Evolutionary conservation across 2,113 vertebrate genomes (phyloP), one percentile per base, ranked within the genome.

Genomic region (Siniperca knerii): DNA sequence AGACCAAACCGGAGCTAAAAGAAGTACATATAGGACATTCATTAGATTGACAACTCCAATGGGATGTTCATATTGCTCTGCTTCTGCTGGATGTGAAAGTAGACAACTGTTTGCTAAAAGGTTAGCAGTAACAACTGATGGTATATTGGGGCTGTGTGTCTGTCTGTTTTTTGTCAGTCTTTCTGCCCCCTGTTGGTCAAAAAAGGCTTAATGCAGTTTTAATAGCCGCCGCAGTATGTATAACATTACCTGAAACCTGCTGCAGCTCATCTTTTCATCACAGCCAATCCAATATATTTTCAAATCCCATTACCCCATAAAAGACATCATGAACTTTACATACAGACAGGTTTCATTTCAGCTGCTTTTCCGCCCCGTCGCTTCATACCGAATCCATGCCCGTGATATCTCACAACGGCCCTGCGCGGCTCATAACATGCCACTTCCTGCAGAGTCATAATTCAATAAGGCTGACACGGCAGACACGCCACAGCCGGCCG

Each of bases 391-490:
- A 83, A 78, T 40, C 82, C 70, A 54, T 40, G 29, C 23, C 23
- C 0, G 6, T 62, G 74, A 79, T 84, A 90, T 85, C 83, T 76
- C 4, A 42, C 67, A 20, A 3, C 37, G 42, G 58, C 82, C 85
- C 77, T 18, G 60, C 33, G 13, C 21, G 12, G 72, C 83, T 91
- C 90, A 89, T 83, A 86, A 87, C 86, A 75, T 68, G 79, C 65
- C 85, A 80, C 86, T 85, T 93, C 90, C 92, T 86, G 89, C 70
- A 60, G 33, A 83, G 82, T 88, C 90, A 90, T 93, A 93, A 94
- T 92, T 94, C 93, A 93, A 94, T 93, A 91, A 93, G 82, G 77
- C 74, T 80, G 85, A 92, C 90, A 91, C 60, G 52, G 80, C 67
- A 65, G 89, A 91, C 88, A 64, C 44, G 67, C 75, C 55, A 35